phyloP scores from a whole-genome alignment of 2,113 vertebrate species.

The Macrotus californicus region DNA sequence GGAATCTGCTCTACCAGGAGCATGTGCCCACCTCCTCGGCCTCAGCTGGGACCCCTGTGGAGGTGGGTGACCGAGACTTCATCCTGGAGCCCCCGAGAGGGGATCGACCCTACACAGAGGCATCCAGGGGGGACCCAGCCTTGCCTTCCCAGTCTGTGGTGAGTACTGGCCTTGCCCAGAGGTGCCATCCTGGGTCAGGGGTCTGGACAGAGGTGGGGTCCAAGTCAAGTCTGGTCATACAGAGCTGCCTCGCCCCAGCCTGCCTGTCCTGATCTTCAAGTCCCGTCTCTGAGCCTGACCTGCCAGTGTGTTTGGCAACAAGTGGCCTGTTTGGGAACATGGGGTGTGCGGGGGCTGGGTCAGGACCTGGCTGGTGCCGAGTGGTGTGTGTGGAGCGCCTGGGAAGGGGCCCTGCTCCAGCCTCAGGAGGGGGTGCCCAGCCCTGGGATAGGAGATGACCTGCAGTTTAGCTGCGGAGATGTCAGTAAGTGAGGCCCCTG shows the following conservation, averaged over 20 bases:
- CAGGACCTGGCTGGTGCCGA: neutral
- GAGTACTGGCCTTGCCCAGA: neutral
- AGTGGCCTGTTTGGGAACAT: neutral
- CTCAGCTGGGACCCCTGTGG: conserved; percentile 80
- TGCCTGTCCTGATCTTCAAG: rapidly evolving
- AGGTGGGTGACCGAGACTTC: conserved; percentile 81
- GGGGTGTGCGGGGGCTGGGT: too few relatives aligned
- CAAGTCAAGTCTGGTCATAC: too few relatives aligned
- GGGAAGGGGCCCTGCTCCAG: neutral
- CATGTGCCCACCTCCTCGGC: conserved; percentile 92
- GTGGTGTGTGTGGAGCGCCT: neutral
- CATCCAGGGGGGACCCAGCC: conserved; percentile 77
- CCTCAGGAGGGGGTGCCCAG: neutral
- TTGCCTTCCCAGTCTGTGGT: conserved; percentile 47
- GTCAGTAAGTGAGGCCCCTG: neutral
- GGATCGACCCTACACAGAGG: conserved; percentile 69
- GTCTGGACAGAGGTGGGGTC: neutral
- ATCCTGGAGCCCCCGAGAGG: conserved; percentile 81
- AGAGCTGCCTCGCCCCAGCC: neutral
- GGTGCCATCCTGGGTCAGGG: neutral
- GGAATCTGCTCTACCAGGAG: conserved; percentile 96
- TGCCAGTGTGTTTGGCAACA: neutral
- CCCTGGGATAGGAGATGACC: neutral
- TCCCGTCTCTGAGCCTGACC: neutral
- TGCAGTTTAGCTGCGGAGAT: neutral